Evolutionary conservation across 1,140 invertebrate genomes (phyloP).

Genomic region (Magallana angulata): DNA sequence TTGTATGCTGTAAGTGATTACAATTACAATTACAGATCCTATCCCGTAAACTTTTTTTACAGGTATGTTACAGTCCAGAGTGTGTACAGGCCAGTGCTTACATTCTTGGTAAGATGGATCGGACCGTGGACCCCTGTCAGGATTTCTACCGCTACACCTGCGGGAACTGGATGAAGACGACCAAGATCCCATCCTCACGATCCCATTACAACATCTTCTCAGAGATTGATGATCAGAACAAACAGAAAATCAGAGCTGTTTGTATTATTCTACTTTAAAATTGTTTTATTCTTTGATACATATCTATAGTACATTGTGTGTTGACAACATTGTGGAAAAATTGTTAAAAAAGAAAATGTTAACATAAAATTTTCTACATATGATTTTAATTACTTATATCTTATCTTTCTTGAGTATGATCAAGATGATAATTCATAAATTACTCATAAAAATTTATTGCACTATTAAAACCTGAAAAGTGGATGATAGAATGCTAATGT

Average conservation of each 20-base stretch:
- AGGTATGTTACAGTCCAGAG: conserved; percentile 59
- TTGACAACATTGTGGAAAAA: too few species aligned
- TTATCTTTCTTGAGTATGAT: too few species aligned
- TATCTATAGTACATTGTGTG: too few species aligned
- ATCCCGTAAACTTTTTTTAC: neutral
- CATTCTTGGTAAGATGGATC: conserved; percentile 80
- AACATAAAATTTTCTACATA: too few species aligned
- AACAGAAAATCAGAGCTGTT: conserved; percentile 60
- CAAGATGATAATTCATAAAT: too few species aligned
- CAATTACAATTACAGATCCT: neutral
- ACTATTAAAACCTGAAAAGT: too few species aligned
- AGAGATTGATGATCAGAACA: conserved; percentile 60
- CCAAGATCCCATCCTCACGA: conserved; percentile 55
- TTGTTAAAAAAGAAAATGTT: too few species aligned
- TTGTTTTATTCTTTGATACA: too few species aligned
- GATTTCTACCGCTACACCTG: conserved; percentile 97
- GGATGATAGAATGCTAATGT: too few species aligned
- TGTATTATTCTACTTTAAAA: neutral
- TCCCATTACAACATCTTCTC: conserved; percentile 59
- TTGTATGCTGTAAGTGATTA: neutral
- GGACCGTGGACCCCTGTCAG: conserved; percentile 89
- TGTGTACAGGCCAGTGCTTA: conserved; percentile 68
- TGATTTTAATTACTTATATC: too few species aligned
- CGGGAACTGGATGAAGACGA: conserved; percentile 78
- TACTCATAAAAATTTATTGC: too few species aligned